Conservation (phyloP, 2,888 invertebrate species). For the Azorinus chamasolen region DNA sequence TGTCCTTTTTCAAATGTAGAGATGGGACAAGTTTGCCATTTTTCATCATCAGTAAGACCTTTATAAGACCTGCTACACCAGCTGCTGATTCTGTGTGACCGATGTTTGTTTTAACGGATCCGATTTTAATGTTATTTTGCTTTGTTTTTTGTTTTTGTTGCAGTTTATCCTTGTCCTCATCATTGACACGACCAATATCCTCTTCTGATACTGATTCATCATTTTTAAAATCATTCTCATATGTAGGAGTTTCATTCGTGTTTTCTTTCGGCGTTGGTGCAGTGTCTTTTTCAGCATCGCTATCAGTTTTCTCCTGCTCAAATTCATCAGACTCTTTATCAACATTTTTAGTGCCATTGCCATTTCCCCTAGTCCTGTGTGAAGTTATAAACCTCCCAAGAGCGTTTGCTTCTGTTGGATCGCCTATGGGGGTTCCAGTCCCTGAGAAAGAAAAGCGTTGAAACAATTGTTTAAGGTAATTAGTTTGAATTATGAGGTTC, state of each 20-base stretch:
- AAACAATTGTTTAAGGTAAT: no score
- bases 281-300: no score
- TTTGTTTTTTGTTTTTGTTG: not conserved
- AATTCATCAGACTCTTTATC: no score
- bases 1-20: conserved; percentile 57
- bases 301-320: no score
- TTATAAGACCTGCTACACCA: conserved; percentile 72
- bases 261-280: no score
- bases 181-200: no score
- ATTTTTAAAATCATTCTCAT: no score
- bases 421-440: conserved; percentile 73
- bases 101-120: conserved; percentile 75
- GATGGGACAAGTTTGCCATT: conserved; percentile 66
- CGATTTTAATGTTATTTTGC: conserved; percentile 37
- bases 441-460: conserved; percentile 54
- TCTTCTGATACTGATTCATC: no score
- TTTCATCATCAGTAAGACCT: conserved; percentile 73
- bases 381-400: conserved; percentile 43
- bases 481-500: no score
- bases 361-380: not conserved
- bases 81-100: conserved; percentile 74
- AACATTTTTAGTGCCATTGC: no score
- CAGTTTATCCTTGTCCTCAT: no score
- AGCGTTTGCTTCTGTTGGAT: conserved; percentile 69
- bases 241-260: no score